A percentile compares a stretch with the other conserved stretches of the same genome.
Conservation (phyloP, 2,888 invertebrate genomes). For the Scaptomyza cyrtandrae region DNA sequence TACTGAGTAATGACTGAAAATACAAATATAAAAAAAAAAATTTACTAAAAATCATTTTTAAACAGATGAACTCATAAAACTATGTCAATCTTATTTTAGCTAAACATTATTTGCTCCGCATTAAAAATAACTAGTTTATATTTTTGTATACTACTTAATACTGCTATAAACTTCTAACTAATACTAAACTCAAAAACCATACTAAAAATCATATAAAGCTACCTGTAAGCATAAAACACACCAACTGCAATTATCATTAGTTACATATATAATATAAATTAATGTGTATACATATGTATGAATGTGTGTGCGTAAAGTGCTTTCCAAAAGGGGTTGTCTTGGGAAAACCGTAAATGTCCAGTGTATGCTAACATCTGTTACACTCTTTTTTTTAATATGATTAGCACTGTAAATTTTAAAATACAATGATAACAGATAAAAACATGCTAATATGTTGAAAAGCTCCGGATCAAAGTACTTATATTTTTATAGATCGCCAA, state of each 20-base stretch:
- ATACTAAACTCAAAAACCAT: constrained; percentile 57
- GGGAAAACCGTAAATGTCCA: constrained; percentile 11
- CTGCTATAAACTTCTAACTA: constrained; percentile 73
- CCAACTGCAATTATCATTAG: constrained; percentile 56
- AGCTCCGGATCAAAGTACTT: constrained; percentile 20
- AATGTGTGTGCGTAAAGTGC: constrained; percentile 58
- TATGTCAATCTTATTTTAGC: constrained; percentile 77
- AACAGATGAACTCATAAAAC: constrained; percentile 61
- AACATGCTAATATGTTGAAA: constrained; percentile 8
- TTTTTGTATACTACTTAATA: constrained; percentile 74
- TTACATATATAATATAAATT: constrained; percentile 38
- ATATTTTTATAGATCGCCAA: constrained; percentile 24
- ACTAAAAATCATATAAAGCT: constrained; percentile 50
- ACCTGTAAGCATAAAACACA: constrained; percentile 43
- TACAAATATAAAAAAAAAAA: constrained; percentile 54
- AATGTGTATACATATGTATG: constrained; percentile 48
- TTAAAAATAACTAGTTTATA: constrained; percentile 75
- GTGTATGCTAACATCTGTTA: constrained; percentile 5
- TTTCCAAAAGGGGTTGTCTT: constrained; percentile 50
- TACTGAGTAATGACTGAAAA: constrained; percentile 86
- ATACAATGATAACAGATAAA: constrained; percentile 18
- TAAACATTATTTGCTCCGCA: constrained; percentile 81
- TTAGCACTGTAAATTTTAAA: constrained; percentile 12
- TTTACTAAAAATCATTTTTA: constrained; percentile 47
- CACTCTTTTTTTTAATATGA: constrained; percentile 15